phyloP scores from a whole-genome alignment of 2,888 invertebrate genomes.

The Spisula subtruncata region DNA sequence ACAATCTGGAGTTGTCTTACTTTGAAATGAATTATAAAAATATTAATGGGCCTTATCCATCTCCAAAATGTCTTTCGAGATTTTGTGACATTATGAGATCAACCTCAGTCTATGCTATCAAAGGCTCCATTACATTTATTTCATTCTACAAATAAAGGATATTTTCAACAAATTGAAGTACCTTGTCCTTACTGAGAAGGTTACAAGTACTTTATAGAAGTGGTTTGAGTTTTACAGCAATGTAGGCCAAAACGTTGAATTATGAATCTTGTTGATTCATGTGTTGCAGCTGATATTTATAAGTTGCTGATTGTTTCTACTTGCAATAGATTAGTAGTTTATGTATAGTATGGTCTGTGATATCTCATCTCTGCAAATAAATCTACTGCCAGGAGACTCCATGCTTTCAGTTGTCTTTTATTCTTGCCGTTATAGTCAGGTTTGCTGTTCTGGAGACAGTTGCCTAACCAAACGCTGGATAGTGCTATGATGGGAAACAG shows the following conservation, averaged over 20 bases:
- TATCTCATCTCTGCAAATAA: constrained; percentile 61
- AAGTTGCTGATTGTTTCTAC: constrained; percentile 25
- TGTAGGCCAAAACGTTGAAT: background rate
- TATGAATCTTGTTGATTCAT: constrained; percentile 11
- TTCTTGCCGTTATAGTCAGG: no score
- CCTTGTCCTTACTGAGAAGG: background rate
- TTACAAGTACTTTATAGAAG: background rate
- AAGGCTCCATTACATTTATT: background rate
- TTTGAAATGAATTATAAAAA: background rate
- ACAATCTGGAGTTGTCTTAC: background rate
- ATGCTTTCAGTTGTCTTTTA: no score
- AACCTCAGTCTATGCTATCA: background rate
- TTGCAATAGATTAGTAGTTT: constrained; percentile 54
- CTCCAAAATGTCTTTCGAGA: background rate
- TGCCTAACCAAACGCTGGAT: no score
- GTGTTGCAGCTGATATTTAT: constrained; percentile 19
- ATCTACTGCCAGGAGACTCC: constrained; percentile 62
- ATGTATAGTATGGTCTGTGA: constrained; percentile 64
- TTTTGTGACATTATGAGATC: background rate
- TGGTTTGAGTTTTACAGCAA: background rate
- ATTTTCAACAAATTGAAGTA: background rate
- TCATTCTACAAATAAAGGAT: background rate
- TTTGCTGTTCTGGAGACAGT: no score
- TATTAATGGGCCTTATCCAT: background rate
- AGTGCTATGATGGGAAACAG: no score